Percentiles rank a stretch among this genome's conserved stretches.
These are phyloP conservation scores for Actinopyga echinites DNA, from an alignment of 53 echinoderm and acorn worm genomes.

Conservation along the genomic window DNA sequence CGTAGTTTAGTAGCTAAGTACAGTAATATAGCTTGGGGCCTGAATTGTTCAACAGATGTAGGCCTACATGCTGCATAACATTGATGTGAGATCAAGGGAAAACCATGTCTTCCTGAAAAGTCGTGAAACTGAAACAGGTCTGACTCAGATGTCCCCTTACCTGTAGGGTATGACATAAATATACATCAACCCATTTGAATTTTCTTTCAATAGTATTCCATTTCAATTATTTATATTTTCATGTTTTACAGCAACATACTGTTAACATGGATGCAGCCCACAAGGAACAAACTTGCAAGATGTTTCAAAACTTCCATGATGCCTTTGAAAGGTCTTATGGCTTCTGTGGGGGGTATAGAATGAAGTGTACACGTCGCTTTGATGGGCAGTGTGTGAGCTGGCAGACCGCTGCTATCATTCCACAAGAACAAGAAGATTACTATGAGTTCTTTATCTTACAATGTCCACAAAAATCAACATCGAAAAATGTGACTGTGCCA, in stretches of 20 bases:
- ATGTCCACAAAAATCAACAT: slow-evolving; percentile 65
- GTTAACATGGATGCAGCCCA: slow-evolving; percentile 11
- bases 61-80: no score
- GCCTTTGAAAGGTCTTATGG: slow-evolving; percentile 8
- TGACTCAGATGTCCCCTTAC: no score
- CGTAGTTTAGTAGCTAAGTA: no score
- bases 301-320: background rate
- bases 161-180: no score
- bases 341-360: background rate
- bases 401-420: slow-evolving; percentile 20
- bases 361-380: background rate
- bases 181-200: no score
- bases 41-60: no score
- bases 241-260: slow-evolving; percentile 5
- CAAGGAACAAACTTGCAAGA: slow-evolving; percentile 30
- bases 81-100: no score
- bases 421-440: slow-evolving; percentile 31
- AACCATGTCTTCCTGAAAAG: no score
- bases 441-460: slow-evolving; percentile 75
- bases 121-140: no score
- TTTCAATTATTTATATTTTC: no score
- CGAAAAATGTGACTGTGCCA: slow-evolving; percentile 40
- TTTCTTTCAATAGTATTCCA: no score
- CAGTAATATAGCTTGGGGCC: no score
- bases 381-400: slow-evolving; percentile 3